A percentile compares a stretch with the other conserved stretches of the same genome.
phyloP scores from a whole-genome alignment of 2,888 invertebrate species.

The Phalera bucephala region DNA sequence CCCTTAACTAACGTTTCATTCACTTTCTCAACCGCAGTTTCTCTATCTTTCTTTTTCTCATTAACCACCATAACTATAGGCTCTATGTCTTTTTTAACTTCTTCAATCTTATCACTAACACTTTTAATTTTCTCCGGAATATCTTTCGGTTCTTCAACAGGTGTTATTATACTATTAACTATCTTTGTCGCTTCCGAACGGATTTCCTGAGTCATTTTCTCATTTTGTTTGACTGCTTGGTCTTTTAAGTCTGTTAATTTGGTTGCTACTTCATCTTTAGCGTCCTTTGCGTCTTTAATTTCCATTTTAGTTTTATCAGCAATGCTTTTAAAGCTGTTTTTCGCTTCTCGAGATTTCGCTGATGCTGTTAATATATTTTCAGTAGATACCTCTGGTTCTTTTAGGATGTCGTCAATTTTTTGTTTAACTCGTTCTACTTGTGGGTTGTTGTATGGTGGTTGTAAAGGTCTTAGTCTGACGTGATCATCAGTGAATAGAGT shows the following conservation, averaged over 20 bases:
- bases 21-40: constrained; percentile 52
- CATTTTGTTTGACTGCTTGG: constrained; percentile 50
- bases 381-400: constrained; percentile 73
- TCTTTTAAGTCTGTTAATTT: constrained; percentile 56
- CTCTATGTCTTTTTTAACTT: constrained; percentile 57
- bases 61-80: constrained; percentile 71
- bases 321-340: constrained; percentile 45
- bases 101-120: constrained; percentile 19
- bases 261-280: constrained; percentile 47
- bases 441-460: constrained; percentile 75
- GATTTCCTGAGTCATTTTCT: constrained; percentile 56
- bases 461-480: constrained; percentile 64
- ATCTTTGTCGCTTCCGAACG: constrained; percentile 69
- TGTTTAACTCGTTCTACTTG: constrained; percentile 74
- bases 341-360: constrained; percentile 49
- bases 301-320: constrained; percentile 55
- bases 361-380: constrained; percentile 66
- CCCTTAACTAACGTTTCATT: constrained; percentile 79
- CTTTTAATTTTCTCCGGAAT: constrained; percentile 12
- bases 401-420: constrained; percentile 74
- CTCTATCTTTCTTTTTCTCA: constrained; percentile 58
- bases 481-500: constrained; percentile 59
- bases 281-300: constrained; percentile 48
- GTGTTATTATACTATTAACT: constrained; percentile 74
- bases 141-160: constrained; percentile 64